phyloP scores from a whole-genome alignment of 2,797 vertebrate species.

The Pseudomugil tenellus region DNA sequence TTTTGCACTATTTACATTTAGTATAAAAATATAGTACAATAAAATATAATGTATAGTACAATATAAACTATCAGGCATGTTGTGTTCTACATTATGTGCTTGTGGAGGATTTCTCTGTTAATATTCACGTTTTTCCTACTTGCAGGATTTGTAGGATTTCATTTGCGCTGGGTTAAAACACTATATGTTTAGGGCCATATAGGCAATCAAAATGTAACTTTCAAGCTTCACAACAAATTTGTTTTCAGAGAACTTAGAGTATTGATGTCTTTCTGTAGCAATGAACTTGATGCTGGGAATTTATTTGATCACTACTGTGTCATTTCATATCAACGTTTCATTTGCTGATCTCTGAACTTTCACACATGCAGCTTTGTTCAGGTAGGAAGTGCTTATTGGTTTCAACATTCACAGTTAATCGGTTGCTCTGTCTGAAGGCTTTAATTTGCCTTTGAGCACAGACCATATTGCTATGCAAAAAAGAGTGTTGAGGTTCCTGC shows the following conservation, averaged over 20 bases:
- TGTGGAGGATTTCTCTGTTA: not conserved
- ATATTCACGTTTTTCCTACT: not conserved
- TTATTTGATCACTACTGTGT: slow-evolving; percentile 13
- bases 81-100: not conserved
- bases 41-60: too few species aligned
- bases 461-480: slow-evolving; percentile 64
- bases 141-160: not conserved
- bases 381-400: slow-evolving; percentile 35
- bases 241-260: not conserved
- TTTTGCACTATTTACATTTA: too few species aligned
- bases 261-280: not conserved
- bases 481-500: slow-evolving; percentile 63
- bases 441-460: slow-evolving; percentile 61
- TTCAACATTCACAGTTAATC: slow-evolving; percentile 52
- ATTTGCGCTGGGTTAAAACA: not conserved
- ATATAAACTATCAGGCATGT: not conserved
- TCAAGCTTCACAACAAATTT: not conserved
- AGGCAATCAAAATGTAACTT: not conserved
- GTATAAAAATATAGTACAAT: not conserved
- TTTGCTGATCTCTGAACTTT: slow-evolving; percentile 42
- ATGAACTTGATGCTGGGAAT: slow-evolving; percentile 14
- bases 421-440: slow-evolving; percentile 59
- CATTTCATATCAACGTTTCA: slow-evolving; percentile 19
- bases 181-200: not conserved
- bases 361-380: slow-evolving; percentile 43